Conservation (phyloP, 1,140 invertebrate genomes). For the Zaprionus kolodkinae region DNA sequence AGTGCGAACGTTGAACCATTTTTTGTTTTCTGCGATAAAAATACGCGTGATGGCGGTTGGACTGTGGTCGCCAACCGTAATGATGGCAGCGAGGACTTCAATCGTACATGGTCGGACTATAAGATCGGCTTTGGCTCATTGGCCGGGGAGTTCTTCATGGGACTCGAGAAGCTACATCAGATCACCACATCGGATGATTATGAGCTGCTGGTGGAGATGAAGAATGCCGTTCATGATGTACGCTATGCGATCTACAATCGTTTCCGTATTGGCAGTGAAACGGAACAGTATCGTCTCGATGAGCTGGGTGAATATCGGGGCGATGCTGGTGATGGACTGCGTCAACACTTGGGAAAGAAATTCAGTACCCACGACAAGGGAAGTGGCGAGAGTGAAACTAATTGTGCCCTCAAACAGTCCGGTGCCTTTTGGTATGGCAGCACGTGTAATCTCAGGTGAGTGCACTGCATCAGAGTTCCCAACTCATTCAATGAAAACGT, state of each 20-base stretch:
- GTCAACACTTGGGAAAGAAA: constrained; percentile 62
- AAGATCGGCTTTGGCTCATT: constrained; percentile 59
- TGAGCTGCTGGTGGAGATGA: constrained; percentile 60
- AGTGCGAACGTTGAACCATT: constrained; percentile 46
- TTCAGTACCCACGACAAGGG: constrained; percentile 64
- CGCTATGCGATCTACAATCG: constrained; percentile 68
- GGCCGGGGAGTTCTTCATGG: constrained; percentile 62
- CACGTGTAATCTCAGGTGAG: constrained; percentile 59
- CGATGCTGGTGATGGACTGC: constrained; percentile 62
- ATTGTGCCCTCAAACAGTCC: constrained; percentile 60
- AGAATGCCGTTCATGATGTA: constrained; percentile 58
- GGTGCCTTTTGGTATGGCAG: constrained; percentile 68
- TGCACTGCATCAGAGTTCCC: too few relatives aligned
- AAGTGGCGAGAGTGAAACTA: constrained; percentile 62
- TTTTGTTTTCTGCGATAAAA: constrained; percentile 67
- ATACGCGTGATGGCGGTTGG: constrained; percentile 61
- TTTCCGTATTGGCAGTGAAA: constrained; percentile 64
- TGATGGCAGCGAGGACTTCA: constrained; percentile 64
- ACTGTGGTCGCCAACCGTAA: constrained; percentile 53
- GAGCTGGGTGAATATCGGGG: constrained; percentile 61
- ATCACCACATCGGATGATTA: constrained; percentile 60
- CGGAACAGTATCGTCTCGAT: constrained; percentile 62
- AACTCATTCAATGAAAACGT: too few relatives aligned
- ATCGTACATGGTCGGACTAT: constrained; percentile 67
- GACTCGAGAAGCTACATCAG: constrained; percentile 62